Evolutionary conservation across 2,113 vertebrate species (phyloP).

Genomic region (Myocastor coypus): DNA sequence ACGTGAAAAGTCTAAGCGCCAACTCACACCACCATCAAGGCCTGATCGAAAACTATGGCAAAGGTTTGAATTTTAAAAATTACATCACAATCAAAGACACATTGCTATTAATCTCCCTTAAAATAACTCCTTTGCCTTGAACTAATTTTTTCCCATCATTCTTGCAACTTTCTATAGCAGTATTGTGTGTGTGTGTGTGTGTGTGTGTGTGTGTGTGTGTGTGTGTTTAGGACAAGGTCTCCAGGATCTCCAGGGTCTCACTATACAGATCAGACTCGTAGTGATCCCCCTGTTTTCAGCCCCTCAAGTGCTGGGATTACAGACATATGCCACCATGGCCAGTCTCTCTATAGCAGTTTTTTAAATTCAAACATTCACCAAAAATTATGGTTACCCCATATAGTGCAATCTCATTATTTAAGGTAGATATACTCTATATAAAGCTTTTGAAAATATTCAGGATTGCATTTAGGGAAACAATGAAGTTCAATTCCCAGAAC

Average conservation of each 20-base stretch:
- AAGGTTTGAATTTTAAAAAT: not conserved
- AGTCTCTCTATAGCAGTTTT: not conserved
- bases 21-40: not conserved
- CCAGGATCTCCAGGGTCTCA: too few relatives aligned
- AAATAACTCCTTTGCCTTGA: not conserved
- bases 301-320: too few relatives aligned
- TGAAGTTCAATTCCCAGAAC: not conserved
- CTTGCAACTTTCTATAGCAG: too few relatives aligned
- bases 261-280: too few relatives aligned
- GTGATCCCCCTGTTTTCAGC: too few relatives aligned
- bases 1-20: not conserved
- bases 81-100: not conserved
- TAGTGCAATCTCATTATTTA: not conserved
- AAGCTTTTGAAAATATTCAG: not conserved
- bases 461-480: not conserved
- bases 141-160: not conserved
- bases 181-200: too few relatives aligned
- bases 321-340: too few relatives aligned
- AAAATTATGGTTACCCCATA: not conserved
- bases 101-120: not conserved
- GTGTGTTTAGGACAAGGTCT: too few relatives aligned
- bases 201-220: too few relatives aligned
- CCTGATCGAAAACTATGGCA: not conserved
- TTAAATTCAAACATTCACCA: not conserved
- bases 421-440: not conserved